A percentile compares a stretch with the other conserved stretches of the same genome.
These are phyloP conservation scores for Penaeus japonicus DNA, from an alignment of 1,140 invertebrate species.

Conservation along the genomic window DNA sequence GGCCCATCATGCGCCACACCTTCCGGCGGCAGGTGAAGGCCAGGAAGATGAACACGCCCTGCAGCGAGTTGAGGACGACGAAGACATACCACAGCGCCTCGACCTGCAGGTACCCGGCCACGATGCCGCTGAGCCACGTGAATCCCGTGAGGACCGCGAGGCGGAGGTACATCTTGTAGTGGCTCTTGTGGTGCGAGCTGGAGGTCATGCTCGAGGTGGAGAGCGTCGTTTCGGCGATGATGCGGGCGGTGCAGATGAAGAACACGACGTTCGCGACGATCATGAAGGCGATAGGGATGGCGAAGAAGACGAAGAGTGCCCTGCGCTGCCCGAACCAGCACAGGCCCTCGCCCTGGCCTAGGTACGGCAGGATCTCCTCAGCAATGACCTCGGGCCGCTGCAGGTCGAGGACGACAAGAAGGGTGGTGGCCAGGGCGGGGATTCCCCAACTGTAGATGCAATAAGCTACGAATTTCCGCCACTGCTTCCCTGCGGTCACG, in stretches of 20 bases:
- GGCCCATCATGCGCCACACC: constrained; percentile 31
- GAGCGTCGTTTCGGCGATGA: constrained; percentile 67
- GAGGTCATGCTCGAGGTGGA: constrained; percentile 62
- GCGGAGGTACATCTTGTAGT: constrained; percentile 70
- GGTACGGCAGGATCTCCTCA: constrained; percentile 64
- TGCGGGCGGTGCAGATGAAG: constrained; percentile 67
- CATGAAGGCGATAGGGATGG: constrained; percentile 66
- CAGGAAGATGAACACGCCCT: constrained; percentile 71
- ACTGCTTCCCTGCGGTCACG: constrained; percentile 64
- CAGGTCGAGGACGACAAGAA: constrained; percentile 67
- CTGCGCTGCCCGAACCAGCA: constrained; percentile 70
- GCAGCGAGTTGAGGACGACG: constrained; percentile 69
- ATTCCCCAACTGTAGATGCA: constrained; percentile 69
- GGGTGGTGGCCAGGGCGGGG: constrained; percentile 66
- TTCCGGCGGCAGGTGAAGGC: constrained; percentile 68
- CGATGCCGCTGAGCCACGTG: constrained; percentile 69
- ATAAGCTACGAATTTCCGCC: constrained; percentile 67
- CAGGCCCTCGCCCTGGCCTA: constrained; percentile 62
- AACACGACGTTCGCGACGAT: constrained; percentile 67
- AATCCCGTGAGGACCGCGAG: constrained; percentile 70
- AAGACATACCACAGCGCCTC: constrained; percentile 67
- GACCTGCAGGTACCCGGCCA: constrained; percentile 66
- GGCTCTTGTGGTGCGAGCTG: constrained; percentile 60
- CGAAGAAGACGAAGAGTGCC: constrained; percentile 69
- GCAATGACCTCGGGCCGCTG: constrained; percentile 62